Percentiles rank a stretch among this genome's conserved stretches.
These are phyloP conservation scores for Eristalis intricaria DNA, from an alignment of 2,888 invertebrate species.

Conservation along the genomic window DNA sequence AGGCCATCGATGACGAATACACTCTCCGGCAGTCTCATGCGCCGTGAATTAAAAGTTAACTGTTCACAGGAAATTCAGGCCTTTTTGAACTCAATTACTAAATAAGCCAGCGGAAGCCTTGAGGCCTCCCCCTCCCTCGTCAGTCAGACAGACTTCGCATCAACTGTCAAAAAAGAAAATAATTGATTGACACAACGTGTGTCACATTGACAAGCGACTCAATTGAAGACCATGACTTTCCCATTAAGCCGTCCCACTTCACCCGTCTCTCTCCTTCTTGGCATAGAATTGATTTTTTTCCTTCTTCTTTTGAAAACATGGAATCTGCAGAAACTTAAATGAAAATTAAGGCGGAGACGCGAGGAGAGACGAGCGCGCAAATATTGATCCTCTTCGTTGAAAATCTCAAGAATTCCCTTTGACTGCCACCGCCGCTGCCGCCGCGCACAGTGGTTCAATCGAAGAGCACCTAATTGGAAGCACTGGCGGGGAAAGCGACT, in stretches of 20 bases:
- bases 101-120: too few species aligned
- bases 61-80: not conserved
- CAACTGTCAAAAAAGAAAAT: not conserved
- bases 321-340: not conserved
- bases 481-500: not conserved
- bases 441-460: not conserved
- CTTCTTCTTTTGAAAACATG: not conserved
- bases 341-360: not conserved
- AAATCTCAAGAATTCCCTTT: not conserved
- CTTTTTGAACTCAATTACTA: not conserved
- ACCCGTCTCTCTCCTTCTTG: not conserved
- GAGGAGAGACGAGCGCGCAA: not conserved
- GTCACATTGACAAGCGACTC: not conserved
- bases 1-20: not conserved
- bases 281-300: not conserved
- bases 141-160: not conserved
- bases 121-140: not conserved
- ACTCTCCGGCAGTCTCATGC: too few species aligned
- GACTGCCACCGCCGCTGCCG: not conserved
- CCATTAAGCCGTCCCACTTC: not conserved
- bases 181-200: not conserved
- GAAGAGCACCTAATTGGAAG: not conserved
- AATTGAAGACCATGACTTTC: not conserved
- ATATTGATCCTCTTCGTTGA: not conserved
- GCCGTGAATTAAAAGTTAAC: not conserved